Evolutionary conservation across 2,113 vertebrate genomes (phyloP).

Genomic region (Clarias magur): DNA sequence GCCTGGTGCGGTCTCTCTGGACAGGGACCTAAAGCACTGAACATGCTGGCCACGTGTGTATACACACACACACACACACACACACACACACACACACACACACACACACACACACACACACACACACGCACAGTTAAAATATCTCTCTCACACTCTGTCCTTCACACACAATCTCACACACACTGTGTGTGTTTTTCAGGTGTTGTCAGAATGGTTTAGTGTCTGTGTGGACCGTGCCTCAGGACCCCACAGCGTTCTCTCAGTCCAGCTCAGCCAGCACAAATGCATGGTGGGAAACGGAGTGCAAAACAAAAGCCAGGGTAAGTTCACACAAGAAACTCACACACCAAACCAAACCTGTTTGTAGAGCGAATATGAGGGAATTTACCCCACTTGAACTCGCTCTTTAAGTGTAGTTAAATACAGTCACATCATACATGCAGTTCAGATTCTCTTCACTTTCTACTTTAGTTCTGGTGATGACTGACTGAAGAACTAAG

Average conservation of each 20-base stretch:
- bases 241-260: conserved; percentile 70
- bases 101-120: not conserved
- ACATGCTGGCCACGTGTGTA: conserved; percentile 88
- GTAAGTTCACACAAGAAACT: conserved; percentile 40
- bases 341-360: not conserved
- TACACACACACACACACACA: not conserved
- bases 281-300: conserved; percentile 87
- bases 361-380: not conserved
- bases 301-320: conserved; percentile 66
- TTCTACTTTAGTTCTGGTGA: not conserved
- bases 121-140: not conserved
- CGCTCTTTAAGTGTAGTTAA: not conserved
- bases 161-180: not conserved
- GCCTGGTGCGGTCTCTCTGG: conserved; percentile 86
- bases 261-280: conserved; percentile 71
- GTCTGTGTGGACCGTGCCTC: conserved; percentile 91
- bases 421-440: not conserved
- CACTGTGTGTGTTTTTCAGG: conserved; percentile 67
- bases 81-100: not conserved
- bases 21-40: conserved; percentile 77
- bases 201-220: conserved; percentile 95
- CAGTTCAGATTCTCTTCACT: not conserved
- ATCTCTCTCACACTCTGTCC: not conserved
- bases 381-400: not conserved
- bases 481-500: not conserved